Conservation (phyloP, 2,888 invertebrate genomes). For the Nipponacmea schrenckii region DNA sequence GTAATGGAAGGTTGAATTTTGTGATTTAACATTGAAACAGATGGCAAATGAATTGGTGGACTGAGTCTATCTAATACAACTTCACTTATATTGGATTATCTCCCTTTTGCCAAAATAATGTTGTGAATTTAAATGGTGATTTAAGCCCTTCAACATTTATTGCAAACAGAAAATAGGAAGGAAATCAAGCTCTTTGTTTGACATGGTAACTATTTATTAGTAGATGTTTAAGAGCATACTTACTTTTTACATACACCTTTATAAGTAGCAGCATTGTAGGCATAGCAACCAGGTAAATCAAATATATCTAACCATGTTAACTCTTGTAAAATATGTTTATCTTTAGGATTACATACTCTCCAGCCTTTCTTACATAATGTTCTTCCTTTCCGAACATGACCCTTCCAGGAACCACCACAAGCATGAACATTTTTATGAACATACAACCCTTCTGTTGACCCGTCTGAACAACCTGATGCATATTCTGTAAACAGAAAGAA, state of each 20-base stretch:
- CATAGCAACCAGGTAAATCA: conserved; percentile 61
- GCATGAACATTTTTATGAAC: conserved; percentile 59
- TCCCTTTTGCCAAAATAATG: too few relatives aligned
- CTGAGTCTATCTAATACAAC: too few relatives aligned
- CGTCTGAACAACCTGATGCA: conserved; percentile 61
- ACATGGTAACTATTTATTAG: too few relatives aligned
- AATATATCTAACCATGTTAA: conserved; percentile 61
- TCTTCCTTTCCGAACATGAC: conserved; percentile 60
- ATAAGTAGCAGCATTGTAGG: conserved; percentile 63
- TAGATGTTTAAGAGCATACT: neutral
- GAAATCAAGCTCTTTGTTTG: too few relatives aligned
- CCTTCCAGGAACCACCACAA: conserved; percentile 62
- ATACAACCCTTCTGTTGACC: conserved; percentile 59
- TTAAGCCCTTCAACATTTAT: too few relatives aligned
- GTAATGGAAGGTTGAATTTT: too few relatives aligned
- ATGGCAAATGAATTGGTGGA: too few relatives aligned
- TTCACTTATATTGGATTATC: too few relatives aligned
- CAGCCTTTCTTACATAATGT: conserved; percentile 62
- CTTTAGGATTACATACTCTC: conserved; percentile 61
- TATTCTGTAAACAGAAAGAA: conserved; percentile 43
- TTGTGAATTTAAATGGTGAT: too few relatives aligned
- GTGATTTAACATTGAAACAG: too few relatives aligned
- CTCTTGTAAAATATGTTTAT: conserved; percentile 47
- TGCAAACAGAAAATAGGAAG: too few relatives aligned
- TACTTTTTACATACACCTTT: conserved; percentile 60